These are phyloP conservation scores for Cydia pomonella DNA, from an alignment of 1,140 invertebrate species.

Conservation along the genomic window DNA sequence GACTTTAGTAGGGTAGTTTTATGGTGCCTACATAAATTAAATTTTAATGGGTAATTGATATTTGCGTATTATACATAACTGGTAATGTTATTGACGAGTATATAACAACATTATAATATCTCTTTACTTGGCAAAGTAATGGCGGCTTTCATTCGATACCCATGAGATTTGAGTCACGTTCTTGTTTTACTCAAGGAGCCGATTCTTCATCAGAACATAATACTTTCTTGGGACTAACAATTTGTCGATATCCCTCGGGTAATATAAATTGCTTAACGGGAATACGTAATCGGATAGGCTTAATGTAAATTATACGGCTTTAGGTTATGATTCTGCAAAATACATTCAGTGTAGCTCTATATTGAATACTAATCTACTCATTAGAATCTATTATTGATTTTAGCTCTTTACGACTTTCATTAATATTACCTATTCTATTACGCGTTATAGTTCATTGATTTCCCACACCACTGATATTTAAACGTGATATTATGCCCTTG, in stretches of 20 bases:
- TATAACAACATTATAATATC: neutral
- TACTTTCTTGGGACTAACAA: constrained; percentile 27
- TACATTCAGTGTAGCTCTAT: neutral
- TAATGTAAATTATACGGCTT: constrained; percentile 2
- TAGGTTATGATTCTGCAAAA: neutral
- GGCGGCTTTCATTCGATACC: constrained; percentile 6
- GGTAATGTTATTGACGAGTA: neutral
- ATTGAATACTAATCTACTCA: constrained; percentile 1
- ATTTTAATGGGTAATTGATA: neutral
- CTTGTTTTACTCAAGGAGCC: constrained; percentile 24
- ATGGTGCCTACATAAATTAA: too few species aligned
- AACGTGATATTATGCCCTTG: too few species aligned
- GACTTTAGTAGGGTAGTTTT: too few species aligned
- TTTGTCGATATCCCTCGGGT: constrained; percentile 24
- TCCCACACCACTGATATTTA: too few species aligned
- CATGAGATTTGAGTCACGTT: constrained; percentile 7
- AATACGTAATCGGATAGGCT: constrained; percentile 16
- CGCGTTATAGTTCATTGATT: too few species aligned
- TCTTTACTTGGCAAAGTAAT: neutral
- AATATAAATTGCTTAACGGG: constrained; percentile 29
- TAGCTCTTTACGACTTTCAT: too few species aligned
- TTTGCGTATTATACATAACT: neutral
- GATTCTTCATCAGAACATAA: constrained; percentile 18
- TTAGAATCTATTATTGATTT: neutral
- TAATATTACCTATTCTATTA: too few species aligned